Evolutionary conservation across 2,113 vertebrate species (phyloP), one percentile per base, ranked within the genome.

Genomic region (Hypocryptadius cinnamomeus): DNA sequence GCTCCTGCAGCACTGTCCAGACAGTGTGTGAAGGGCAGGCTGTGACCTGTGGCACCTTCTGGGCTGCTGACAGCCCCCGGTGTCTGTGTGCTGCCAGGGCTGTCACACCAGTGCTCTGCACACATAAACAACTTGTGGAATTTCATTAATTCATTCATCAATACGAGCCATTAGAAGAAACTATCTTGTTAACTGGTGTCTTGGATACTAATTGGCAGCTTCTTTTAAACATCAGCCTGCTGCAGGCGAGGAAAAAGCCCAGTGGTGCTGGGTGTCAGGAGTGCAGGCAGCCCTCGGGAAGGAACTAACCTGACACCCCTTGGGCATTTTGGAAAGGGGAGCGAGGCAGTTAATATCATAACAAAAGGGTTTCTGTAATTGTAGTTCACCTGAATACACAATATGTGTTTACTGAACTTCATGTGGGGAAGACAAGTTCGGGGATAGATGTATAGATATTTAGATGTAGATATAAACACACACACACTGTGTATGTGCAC

Each of bases 121-220:
- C 60, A 47, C 70, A 65, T 39, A 53, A 83, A 87, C 68, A 45
- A 74, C 40, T 73, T 53, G 74, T 79, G 66, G 53, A 71, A 65
- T 94, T 88, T 64, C 77, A 66, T 86, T 86, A 93, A 92, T 93
- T 76, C 60, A 8, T 85, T 92, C 79, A 45, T 92, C 89, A 91
- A n/a, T 91, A 80, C 39, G 28, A 76, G 63, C 66, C 76, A 56
- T 81, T 94, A 89, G 79, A 77, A 79, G 83, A 92, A 93, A 59
- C 53, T 40, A 31, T 70, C 69, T 87, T 65, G 68, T 89, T 59
- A n/a, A 64, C 66, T 45, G 59, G 54, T 72, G 78, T 84, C 76
- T 56, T 69, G 60, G 80, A 68, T 76, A 66, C 65, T 78, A 37
- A 85, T 90, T 57, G 28, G 48, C 92, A 82, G 48, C 83, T 96